These are phyloP conservation scores for Drosophila oshimai DNA, from an alignment of 1,140 invertebrate species.

Conservation along the genomic window DNA sequence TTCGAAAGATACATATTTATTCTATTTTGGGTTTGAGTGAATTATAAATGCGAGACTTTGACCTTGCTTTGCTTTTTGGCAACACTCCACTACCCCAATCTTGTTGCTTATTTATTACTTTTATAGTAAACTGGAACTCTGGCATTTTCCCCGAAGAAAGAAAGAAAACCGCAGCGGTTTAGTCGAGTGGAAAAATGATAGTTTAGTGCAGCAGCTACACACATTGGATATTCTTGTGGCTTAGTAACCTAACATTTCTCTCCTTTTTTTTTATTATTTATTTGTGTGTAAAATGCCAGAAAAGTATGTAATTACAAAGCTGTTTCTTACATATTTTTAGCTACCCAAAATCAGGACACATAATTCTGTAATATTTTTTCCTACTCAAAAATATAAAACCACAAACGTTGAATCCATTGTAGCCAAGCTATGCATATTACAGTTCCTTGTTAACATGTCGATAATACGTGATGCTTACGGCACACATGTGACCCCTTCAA, in stretches of 20 bases:
- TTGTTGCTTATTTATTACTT: slow-evolving; percentile 20
- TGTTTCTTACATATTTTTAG: no score
- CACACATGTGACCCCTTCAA: slow-evolving; percentile 37
- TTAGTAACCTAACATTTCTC: background rate
- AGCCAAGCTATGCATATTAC: slow-evolving; percentile 14
- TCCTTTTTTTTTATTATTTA: background rate
- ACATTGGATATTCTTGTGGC: background rate
- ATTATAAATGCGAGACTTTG: slow-evolving; percentile 10
- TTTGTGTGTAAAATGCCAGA: background rate
- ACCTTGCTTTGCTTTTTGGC: slow-evolving; percentile 23
- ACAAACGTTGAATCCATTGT: slow-evolving; percentile 14
- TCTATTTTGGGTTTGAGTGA: background rate
- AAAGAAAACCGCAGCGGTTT: background rate
- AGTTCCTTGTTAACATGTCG: slow-evolving; percentile 35
- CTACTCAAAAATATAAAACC: background rate
- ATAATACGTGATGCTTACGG: slow-evolving; percentile 44
- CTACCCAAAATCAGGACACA: no score
- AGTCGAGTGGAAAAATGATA: slow-evolving; percentile 23
- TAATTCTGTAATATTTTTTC: background rate
- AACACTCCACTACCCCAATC: background rate
- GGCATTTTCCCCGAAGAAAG: background rate
- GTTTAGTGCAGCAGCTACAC: background rate
- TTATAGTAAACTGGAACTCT: background rate
- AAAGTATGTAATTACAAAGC: background rate
- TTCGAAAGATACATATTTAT: background rate